A percentile compares a stretch with the other conserved stretches of the same genome.
phyloP scores from a whole-genome alignment of 2,888 invertebrate species.

The Sphaerophoria rueppellii region DNA sequence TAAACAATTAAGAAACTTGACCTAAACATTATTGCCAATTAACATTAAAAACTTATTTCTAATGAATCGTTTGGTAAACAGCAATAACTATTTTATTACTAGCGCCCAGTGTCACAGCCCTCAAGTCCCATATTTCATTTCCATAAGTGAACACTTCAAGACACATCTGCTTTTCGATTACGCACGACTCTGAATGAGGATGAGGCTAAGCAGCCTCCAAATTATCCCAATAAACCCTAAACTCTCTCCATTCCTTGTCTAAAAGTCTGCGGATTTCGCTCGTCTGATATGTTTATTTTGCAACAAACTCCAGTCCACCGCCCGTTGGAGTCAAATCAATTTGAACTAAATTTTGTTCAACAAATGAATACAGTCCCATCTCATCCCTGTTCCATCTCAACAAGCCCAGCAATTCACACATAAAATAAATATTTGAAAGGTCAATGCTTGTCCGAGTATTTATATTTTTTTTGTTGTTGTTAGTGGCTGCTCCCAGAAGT shows the following conservation, averaged over 20 bases:
- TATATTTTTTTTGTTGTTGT: conserved; percentile 5
- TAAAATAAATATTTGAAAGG: conserved; percentile 66
- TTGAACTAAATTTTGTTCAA: conserved; percentile 52
- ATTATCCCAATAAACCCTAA: not conserved
- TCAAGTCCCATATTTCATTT: conserved; percentile 36
- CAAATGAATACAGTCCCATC: conserved; percentile 39
- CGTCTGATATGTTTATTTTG: conserved; percentile 1
- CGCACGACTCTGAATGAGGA: not conserved
- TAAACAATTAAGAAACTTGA: too few relatives aligned
- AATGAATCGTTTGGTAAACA: too few relatives aligned
- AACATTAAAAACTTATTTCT: too few relatives aligned
- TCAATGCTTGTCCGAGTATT: conserved; percentile 63
- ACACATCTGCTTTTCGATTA: conserved; percentile 42
- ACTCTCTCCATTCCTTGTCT: not conserved
- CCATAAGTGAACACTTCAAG: conserved; percentile 21
- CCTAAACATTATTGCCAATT: too few relatives aligned
- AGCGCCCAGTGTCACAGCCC: not conserved
- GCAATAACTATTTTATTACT: too few relatives aligned
- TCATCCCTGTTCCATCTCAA: not conserved
- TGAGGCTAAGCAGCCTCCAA: conserved; percentile 1
- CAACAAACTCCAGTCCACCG: conserved; percentile 25
- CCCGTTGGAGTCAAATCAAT: conserved; percentile 46
- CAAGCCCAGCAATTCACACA: conserved; percentile 49
- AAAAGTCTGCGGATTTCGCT: conserved; percentile 19
- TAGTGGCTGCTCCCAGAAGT: conserved; percentile 7